Percentiles rank a stretch among this genome's conserved stretches.
Conservation (phyloP, 2,888 invertebrate genomes). For the Atethmia centrago region DNA sequence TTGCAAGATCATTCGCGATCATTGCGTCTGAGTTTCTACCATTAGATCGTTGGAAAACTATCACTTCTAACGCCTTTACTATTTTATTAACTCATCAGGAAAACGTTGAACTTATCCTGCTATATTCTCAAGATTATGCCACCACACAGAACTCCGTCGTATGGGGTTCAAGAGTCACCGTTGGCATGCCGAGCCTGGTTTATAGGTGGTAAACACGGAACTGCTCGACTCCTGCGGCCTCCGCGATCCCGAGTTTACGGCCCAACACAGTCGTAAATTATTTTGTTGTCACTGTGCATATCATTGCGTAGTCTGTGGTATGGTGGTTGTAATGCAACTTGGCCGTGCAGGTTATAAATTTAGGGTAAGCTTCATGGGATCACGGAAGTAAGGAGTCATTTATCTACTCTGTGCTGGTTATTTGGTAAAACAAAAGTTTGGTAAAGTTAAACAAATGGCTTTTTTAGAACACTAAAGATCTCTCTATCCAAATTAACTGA, state of each 20-base stretch:
- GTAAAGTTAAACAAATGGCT: too few species aligned
- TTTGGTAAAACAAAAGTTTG: not conserved
- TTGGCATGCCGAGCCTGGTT: constrained; percentile 53
- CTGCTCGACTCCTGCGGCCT: constrained; percentile 60
- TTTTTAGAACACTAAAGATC: not conserved
- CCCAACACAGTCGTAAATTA: constrained; percentile 64
- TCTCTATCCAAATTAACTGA: not conserved
- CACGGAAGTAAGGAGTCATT: constrained; percentile 9
- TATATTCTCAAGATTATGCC: constrained; percentile 2
- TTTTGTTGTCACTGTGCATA: constrained; percentile 68
- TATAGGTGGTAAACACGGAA: constrained; percentile 67
- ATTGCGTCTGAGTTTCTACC: constrained; percentile 1
- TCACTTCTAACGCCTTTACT: constrained; percentile 10
- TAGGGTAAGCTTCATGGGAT: constrained; percentile 12
- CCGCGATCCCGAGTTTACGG: constrained; percentile 59
- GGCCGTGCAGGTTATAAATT: constrained; percentile 34
- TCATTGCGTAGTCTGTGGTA: constrained; percentile 56
- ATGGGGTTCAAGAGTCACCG: constrained; percentile 45
- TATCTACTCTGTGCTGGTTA: not conserved
- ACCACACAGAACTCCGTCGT: constrained; percentile 4
- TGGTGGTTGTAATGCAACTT: constrained; percentile 29
- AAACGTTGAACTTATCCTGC: not conserved
- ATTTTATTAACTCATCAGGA: constrained; percentile 30
- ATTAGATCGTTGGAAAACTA: not conserved
- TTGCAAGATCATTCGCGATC: not conserved